phyloP scores from a whole-genome alignment of 2,113 vertebrate genomes.

The Excalfactoria chinensis region DNA sequence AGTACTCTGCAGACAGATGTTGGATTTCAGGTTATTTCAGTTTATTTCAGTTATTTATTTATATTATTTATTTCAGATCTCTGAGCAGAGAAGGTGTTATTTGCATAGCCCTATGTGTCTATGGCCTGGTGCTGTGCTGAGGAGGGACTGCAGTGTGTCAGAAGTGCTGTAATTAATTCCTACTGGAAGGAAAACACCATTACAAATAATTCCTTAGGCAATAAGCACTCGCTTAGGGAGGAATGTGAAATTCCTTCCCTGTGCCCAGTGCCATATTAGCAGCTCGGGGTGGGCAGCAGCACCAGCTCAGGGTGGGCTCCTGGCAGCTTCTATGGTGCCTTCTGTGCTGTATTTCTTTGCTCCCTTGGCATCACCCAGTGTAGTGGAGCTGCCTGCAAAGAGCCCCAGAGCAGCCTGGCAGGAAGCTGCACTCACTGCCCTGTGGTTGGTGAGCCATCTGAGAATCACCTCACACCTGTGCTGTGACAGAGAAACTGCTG shows the following conservation, averaged over 20 bases:
- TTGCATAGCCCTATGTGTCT: not conserved
- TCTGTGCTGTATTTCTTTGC: not conserved
- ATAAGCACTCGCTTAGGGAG: not conserved
- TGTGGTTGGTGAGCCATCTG: not conserved
- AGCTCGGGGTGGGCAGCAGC: not conserved
- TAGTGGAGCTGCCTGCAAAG: not conserved
- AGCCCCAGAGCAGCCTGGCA: accelerated
- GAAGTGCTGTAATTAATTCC: not conserved
- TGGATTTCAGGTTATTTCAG: not conserved
- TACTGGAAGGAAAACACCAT: not conserved
- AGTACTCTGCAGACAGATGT: not conserved
- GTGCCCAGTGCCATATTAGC: not conserved
- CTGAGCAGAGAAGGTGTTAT: not conserved
- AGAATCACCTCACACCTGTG: not conserved
- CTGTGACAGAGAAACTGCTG: not conserved
- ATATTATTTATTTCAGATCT: not conserved
- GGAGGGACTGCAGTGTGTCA: not conserved
- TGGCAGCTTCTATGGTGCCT: not conserved
- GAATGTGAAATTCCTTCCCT: not conserved
- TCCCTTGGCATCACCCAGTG: not conserved
- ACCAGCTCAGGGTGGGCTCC: not conserved
- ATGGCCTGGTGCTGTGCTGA: not conserved
- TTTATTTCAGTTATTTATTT: not conserved
- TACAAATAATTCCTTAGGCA: not conserved
- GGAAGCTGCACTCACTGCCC: accelerated